These are phyloP conservation scores for Brachionus manjavacas DNA, from an alignment of 1,140 invertebrate genomes.

Conservation along the genomic window DNA sequence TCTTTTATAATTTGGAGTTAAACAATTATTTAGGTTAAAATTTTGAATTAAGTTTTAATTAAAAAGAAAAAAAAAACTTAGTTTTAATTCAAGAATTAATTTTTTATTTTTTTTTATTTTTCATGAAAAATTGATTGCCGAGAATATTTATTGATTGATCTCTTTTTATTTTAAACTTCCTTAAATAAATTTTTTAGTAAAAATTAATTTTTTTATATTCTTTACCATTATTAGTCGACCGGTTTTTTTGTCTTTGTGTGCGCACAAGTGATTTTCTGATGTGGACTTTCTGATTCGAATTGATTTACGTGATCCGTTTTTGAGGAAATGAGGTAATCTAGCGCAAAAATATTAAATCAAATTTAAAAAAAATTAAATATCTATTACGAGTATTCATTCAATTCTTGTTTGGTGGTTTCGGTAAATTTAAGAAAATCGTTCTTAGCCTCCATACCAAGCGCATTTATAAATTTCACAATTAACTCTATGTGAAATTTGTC, in stretches of 20 bases:
- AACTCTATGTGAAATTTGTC: conserved; percentile 30
- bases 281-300: conserved; percentile 9
- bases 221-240: conserved; percentile 36
- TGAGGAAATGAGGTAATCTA: conserved; percentile 30
- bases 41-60: neutral
- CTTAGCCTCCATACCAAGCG: neutral
- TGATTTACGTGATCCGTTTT: conserved; percentile 4
- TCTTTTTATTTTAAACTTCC: neutral
- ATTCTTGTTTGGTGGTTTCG: neutral
- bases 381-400: conserved; percentile 6
- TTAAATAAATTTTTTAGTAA: neutral
- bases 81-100: neutral
- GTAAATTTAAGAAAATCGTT: conserved; percentile 8
- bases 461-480: neutral
- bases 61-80: neutral
- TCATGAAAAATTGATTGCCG: neutral
- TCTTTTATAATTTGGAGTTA: neutral
- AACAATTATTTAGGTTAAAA: neutral
- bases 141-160: neutral
- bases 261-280: neutral
- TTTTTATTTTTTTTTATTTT: neutral
- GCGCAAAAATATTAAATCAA: neutral
- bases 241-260: conserved; percentile 26
- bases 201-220: neutral
- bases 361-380: neutral